Conservation (phyloP, 2,113 vertebrate genomes). For the Ammospiza caudacuta region DNA sequence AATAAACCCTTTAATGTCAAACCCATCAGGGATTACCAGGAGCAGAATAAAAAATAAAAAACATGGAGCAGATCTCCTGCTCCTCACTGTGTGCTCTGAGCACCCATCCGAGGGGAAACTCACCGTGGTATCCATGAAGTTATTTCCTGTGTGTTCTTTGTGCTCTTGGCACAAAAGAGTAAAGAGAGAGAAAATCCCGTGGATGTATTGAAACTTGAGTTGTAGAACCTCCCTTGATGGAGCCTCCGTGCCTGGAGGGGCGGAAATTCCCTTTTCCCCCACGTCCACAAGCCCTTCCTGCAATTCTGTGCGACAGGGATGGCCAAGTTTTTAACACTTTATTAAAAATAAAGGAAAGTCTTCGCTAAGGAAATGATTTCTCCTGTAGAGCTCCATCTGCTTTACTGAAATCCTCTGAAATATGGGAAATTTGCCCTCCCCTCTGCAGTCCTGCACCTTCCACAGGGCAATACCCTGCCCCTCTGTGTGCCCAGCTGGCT, state of each 20-base stretch:
- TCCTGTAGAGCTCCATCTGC: background rate
- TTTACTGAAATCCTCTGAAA: background rate
- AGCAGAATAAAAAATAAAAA: background rate
- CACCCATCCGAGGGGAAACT: background rate
- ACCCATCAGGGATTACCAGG: background rate
- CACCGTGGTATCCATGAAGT: background rate
- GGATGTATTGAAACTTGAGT: accelerated
- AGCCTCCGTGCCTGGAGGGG: background rate
- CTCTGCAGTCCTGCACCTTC: background rate
- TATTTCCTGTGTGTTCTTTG: accelerated
- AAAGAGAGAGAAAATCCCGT: background rate
- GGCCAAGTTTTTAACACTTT: background rate
- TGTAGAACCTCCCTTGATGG: background rate
- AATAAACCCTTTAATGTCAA: constrained; percentile 52
- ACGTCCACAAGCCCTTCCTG: background rate
- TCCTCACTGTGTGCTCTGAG: accelerated
- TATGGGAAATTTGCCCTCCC: background rate
- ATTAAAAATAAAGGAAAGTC: background rate
- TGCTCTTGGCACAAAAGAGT: background rate
- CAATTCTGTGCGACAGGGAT: background rate
- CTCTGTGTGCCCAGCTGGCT: background rate
- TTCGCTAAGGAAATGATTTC: background rate
- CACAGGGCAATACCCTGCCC: background rate
- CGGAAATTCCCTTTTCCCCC: background rate
- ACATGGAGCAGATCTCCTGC: background rate